Base-by-base conservation (phyloP, 2,888 invertebrate species). In the Prenolepis imparis region DNA sequence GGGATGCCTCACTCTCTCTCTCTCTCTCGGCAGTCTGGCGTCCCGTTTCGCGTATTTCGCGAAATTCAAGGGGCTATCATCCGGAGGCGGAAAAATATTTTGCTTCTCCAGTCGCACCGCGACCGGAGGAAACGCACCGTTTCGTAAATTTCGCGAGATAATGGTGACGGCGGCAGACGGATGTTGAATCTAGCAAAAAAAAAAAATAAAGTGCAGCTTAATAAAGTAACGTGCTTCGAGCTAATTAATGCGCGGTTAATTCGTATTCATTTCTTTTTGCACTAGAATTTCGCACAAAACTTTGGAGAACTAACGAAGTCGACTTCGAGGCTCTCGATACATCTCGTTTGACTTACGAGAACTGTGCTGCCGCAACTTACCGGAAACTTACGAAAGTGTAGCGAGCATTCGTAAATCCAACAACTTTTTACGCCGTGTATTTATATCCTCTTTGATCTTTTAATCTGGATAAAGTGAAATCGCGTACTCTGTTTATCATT, bases 71-170 rank as follows among this genome's bases (percentile, higher is more conserved):
- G 80, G 81, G 73, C 78, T 72, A 78, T 85, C 85, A 85, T 89
- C 74, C 89, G 83, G 80, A 83, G 87, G 82, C 84, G 85, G 88
- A 92, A 91, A 92, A 92, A 92, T 91, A 89, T 92, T 91, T 92
- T 89, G 87, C 75, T 87, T 3, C 28, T 28, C 28, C 88, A 88
- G 89, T 92, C 91, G 90, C 84, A 64, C 77, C 85, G 84, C 82
- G 36, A 36, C 36, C 36, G 84, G 78, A 18, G 15, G n/a, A 15
- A 77, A 55, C 18, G 18, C 57, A 55, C 6, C 15, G 12, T 57
- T 12, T 4, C 24, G 32, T 18, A 44, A 70, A 44, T 78, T 44
- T 21, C 41, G 12, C 68, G 28, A 70, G 32, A 78, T 70, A 59
- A 70, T 36, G n/a, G n/a, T 41, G n/a, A 4, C 55, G 21, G 11